These are phyloP conservation scores for Alfaro cultratus DNA, from an alignment of 2,797 vertebrate genomes.

Conservation along the genomic window DNA sequence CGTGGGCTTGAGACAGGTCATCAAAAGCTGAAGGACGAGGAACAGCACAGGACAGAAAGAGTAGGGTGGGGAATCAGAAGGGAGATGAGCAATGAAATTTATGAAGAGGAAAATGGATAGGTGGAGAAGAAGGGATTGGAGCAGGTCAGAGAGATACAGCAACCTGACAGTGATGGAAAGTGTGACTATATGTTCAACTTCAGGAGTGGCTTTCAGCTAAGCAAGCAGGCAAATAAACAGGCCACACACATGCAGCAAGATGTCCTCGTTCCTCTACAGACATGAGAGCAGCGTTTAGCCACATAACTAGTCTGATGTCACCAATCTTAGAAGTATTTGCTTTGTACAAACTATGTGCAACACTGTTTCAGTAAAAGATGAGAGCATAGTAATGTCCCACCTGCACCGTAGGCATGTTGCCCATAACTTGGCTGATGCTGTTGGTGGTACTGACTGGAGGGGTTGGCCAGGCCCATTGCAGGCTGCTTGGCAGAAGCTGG, in stretches of 20 bases:
- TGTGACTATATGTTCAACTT: constrained; percentile 63
- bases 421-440: constrained; percentile 89
- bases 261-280: background rate
- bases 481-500: constrained; percentile 93
- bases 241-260: constrained; percentile 68
- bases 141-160: constrained; percentile 73
- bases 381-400: constrained; percentile 65
- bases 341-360: background rate
- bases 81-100: constrained; percentile 25
- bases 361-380: background rate
- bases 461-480: constrained; percentile 84
- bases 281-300: background rate
- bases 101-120: constrained; percentile 16
- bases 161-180: constrained; percentile 74
- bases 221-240: constrained; percentile 74
- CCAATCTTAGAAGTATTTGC: background rate
- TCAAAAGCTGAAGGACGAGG: constrained; percentile 88
- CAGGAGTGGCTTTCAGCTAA: constrained; percentile 71
- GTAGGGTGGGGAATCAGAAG: constrained; percentile 37
- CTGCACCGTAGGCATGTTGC: constrained; percentile 90
- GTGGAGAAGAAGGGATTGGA: constrained; percentile 22
- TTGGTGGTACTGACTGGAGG: constrained; percentile 90
- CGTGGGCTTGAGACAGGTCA: constrained; percentile 92
- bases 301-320: background rate
- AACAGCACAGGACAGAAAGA: constrained; percentile 46